Base-by-base conservation (phyloP, 2,797 vertebrate species). In the Sebastes trivittatus region DNA sequence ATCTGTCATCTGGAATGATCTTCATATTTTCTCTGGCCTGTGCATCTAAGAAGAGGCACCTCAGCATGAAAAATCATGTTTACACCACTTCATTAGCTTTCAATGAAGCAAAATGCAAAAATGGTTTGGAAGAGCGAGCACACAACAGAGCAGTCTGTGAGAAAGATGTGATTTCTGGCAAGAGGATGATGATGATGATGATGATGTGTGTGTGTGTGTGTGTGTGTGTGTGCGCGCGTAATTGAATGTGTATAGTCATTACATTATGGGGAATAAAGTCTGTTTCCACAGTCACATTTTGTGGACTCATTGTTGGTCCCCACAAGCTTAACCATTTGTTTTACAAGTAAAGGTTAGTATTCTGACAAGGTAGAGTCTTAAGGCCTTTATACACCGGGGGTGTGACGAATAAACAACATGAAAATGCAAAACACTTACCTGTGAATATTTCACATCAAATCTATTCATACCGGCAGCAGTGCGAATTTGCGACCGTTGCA, bases 11-110 rank as follows among this genome's bases (percentile, higher is more conserved):
- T 54, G 49, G 62, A 88, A 81, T 80, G 16, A 78, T 82, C 61
- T 79, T 83, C 52, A 81, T 67, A 73, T 81, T 83, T 75, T 80
- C 38, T 80, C 66, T 78, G 74, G 80, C 75, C 58, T 38, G 32
- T 84, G 81, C 60, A 84, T 82, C 76, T 77, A 42, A 77, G 66
- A 80, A 72, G 88, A 87, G 4, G 63, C 81, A 90, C n/a, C 71
- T 58, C 52, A 67, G 87, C 65, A 59, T 89, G 77, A 89, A 77
- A 82, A 59, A 87, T 85, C 55, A 56, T 25, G 32, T 88, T 86
- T 75, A 82, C 36, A 7, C 38, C 82, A 78, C 80, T 87, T 90
- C 90, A 92, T 91, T 90, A 89, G 87, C 67, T 82, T 82, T 77
- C 81, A 89, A 58, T 86, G 85, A 86, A 88, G 83, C 85, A 88